Base-by-base conservation (phyloP, 53 echinoderm and acorn worm genomes). In the Zoroaster sp. region DNA sequence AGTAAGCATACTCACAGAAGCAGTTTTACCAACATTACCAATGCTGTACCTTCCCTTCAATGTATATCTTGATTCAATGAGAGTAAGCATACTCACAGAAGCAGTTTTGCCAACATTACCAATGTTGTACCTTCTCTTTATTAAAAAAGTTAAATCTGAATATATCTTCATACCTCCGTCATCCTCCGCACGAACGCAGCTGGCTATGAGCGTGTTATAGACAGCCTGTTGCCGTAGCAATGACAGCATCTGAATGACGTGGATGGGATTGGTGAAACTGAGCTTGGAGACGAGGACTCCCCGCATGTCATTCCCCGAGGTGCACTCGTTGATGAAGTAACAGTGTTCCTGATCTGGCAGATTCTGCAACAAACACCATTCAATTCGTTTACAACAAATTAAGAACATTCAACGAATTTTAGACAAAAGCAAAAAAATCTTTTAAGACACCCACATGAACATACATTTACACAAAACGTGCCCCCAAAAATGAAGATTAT, bases 311-410 rank as follows among this genome's bases (percentile, higher is more conserved):
- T 54, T 89, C 5, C 83, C 82, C 5, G 74, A 87, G 21, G 76
- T 87, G 20, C 91, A 92, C 83, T 99, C 99, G 30, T 95, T 95
- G 81, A 99, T 96, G 83, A 90, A 96, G 90, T 99, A 99, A 35
- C 94, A 96, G 89, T 99, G 99, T 28, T 94, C 80, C 75, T 99
- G 96, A 63, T 94, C 98, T 21, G 98, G 98, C 28, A 98, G 83
- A 15, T 76, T 91, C 95, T 95, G 77, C 3, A 5, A 23, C 7
- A 45, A 34, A 40, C 4, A 49, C 15, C 11, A 20, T 44, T 44
- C 12, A 12, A 44, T n/a, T n/a, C n/a, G n/a, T n/a, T n/a, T n/a
- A n/a, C n/a, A n/a, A n/a, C n/a, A n/a, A n/a, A n/a, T n/a, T 15
- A 33, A 78, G 47, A 59, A 55, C 3, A 15, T 17, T 34, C 2